phyloP scores from a whole-genome alignment of 2,113 vertebrate genomes.

The Epinephelus lanceolatus region DNA sequence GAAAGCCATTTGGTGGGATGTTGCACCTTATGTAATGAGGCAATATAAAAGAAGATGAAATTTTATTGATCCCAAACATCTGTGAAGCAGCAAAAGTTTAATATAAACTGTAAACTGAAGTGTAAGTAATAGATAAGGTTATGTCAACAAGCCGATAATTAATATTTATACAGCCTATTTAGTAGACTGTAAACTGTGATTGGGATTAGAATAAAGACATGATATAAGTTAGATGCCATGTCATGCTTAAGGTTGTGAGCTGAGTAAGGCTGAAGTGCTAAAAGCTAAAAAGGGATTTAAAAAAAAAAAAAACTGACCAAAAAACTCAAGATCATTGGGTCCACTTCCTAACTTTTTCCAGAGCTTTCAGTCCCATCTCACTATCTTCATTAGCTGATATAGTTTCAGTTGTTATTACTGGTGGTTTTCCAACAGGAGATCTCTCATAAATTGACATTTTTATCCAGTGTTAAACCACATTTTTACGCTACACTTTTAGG shows the following conservation, averaged over 20 bases:
- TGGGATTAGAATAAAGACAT: background rate
- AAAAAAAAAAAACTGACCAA: background rate
- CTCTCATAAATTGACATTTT: too few relatives aligned
- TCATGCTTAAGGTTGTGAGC: background rate
- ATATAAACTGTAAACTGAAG: too few relatives aligned
- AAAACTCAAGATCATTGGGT: background rate
- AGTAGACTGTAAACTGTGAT: background rate
- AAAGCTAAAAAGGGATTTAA: background rate
- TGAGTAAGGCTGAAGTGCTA: background rate
- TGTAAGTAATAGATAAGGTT: too few relatives aligned
- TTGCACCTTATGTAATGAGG: slow-evolving; percentile 10
- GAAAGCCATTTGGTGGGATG: slow-evolving; percentile 5
- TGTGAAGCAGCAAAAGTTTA: background rate
- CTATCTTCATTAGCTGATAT: too few relatives aligned
- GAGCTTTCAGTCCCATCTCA: too few relatives aligned
- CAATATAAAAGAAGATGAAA: background rate
- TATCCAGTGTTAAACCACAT: too few relatives aligned
- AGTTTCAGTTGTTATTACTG: too few relatives aligned
- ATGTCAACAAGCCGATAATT: background rate
- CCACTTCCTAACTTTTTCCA: too few relatives aligned
- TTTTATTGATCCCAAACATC: background rate
- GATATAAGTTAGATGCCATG: too few relatives aligned
- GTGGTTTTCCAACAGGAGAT: too few relatives aligned
- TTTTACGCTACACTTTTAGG: too few relatives aligned
- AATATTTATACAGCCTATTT: background rate